These are phyloP conservation scores for Acomys russatus DNA, from an alignment of 2,797 vertebrate species.

Conservation along the genomic window DNA sequence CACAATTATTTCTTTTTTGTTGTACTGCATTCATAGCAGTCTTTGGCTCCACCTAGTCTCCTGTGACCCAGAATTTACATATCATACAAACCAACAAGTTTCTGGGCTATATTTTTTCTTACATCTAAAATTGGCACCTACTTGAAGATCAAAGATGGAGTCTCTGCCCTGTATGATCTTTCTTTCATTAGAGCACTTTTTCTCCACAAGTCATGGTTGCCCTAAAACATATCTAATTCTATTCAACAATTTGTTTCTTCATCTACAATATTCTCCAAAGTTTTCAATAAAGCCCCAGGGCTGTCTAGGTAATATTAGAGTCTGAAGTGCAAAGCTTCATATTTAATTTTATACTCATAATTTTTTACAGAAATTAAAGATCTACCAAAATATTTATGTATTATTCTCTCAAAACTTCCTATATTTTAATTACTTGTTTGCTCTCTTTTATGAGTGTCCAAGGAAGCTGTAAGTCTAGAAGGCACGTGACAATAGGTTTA, in stretches of 20 bases:
- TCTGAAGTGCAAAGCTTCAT: background rate
- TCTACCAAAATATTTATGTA: constrained; percentile 1
- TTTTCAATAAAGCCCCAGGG: background rate
- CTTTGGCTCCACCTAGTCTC: background rate
- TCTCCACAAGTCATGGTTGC: background rate
- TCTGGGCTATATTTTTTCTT: background rate
- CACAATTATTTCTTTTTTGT: background rate
- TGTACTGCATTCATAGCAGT: background rate
- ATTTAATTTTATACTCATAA: constrained; percentile 42
- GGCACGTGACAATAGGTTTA: background rate
- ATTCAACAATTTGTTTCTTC: background rate
- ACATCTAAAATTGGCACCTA: background rate
- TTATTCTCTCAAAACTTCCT: background rate
- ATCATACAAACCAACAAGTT: background rate
- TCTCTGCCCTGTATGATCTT: background rate
- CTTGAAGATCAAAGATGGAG: background rate
- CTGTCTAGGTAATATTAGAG: constrained; percentile 25
- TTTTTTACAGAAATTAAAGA: background rate
- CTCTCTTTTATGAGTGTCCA: background rate
- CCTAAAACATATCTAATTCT: background rate
- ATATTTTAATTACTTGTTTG: constrained; percentile 15
- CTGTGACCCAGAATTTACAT: background rate
- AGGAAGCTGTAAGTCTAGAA: background rate
- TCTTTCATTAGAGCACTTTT: background rate
- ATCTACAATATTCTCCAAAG: background rate